These are phyloP conservation scores for Selene dorsalis DNA, from an alignment of 2,797 vertebrate species.

Conservation along the genomic window DNA sequence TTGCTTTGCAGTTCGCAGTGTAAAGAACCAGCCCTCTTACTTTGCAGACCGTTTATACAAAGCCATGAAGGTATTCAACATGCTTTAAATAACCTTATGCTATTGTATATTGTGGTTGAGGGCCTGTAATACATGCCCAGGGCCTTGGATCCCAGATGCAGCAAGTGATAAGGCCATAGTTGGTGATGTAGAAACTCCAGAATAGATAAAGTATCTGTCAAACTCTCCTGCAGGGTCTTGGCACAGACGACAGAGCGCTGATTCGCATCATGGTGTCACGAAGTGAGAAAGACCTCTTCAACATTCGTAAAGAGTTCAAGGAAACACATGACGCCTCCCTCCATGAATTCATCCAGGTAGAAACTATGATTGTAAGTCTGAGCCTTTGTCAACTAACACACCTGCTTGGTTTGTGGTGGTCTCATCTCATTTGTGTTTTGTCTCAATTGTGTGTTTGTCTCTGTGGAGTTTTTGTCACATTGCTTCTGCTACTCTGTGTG, in stretches of 20 bases:
- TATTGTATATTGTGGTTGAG: conserved; percentile 7
- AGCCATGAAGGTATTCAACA: conserved; percentile 93
- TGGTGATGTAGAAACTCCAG: conserved; percentile 2
- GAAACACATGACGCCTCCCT: conserved; percentile 91
- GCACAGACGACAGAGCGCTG: conserved; percentile 94
- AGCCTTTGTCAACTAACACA: conserved; percentile 62
- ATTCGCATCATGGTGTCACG: conserved; percentile 96
- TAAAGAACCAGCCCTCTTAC: conserved; percentile 96
- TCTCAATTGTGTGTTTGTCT: conserved; percentile 38
- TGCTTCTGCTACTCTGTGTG: conserved; percentile 21
- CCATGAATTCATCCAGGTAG: conserved; percentile 95
- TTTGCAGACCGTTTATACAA: conserved; percentile 97
- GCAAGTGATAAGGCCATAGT: conserved; percentile 9
- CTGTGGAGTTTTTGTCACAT: conserved; percentile 27
- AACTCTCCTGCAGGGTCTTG: conserved; percentile 87
- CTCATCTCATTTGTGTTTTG: conserved; percentile 32
- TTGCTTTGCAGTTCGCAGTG: conserved; percentile 88
- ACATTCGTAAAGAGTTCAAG: conserved; percentile 94
- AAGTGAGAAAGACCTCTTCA: conserved; percentile 92
- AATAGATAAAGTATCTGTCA: conserved; percentile 29
- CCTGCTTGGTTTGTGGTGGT: conserved; percentile 35
- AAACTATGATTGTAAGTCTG: conserved; percentile 84
- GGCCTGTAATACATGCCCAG: not conserved
- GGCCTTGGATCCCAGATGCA: conserved; percentile 2
- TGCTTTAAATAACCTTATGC: conserved; percentile 5